A percentile compares a stretch with the other conserved stretches of the same genome.
Evolutionary conservation across 2,797 vertebrate species (phyloP).

Genomic region (Thripadectes ignobilis): DNA sequence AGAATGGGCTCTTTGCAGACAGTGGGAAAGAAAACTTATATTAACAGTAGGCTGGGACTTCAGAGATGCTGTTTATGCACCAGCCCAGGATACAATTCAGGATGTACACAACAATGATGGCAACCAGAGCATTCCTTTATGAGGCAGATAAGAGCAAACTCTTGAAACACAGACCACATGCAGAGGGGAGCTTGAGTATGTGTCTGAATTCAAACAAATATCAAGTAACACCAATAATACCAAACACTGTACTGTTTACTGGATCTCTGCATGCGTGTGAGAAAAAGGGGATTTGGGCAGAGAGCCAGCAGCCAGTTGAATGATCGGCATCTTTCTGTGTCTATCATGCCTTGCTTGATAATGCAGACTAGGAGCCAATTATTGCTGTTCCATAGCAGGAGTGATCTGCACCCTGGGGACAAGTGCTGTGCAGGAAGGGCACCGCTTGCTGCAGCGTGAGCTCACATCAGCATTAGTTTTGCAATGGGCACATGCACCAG

Average conservation of each 20-base stretch:
- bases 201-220: conserved; percentile 7
- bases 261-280: neutral
- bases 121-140: neutral
- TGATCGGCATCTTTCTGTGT: neutral
- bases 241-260: neutral
- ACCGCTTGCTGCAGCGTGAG: neutral
- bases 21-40: neutral
- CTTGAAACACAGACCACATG: neutral
- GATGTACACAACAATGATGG: neutral
- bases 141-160: neutral
- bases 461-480: neutral
- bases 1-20: neutral
- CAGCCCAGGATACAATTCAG: neutral
- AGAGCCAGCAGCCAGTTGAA: neutral
- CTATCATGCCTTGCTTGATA: neutral
- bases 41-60: neutral
- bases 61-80: neutral
- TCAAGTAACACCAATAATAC: neutral
- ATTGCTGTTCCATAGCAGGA: neutral
- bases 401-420: neutral
- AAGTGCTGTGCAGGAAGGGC: neutral
- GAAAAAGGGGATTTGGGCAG: conserved; percentile 2
- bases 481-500: neutral
- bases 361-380: neutral
- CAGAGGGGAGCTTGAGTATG: neutral